A percentile compares a stretch with the other conserved stretches of the same genome.
phyloP scores from a whole-genome alignment of 2,888 invertebrate genomes.

The Orchesellides sinensis region DNA sequence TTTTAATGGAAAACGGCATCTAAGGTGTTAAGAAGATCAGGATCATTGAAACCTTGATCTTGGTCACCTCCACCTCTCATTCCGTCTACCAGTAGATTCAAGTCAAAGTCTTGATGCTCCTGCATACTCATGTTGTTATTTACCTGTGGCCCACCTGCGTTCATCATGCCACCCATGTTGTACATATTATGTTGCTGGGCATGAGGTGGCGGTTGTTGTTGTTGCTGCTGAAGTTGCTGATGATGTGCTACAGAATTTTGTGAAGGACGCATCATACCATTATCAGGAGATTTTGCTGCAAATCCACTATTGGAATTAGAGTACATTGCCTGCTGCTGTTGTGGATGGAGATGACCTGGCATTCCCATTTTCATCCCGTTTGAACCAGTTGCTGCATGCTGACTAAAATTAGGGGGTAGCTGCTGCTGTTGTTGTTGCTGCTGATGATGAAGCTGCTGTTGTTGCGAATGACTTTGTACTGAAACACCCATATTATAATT shows the following conservation, averaged over 20 bases:
- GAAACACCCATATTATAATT: conserved; percentile 56
- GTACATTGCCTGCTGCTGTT: conserved; percentile 58
- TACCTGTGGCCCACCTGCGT: conserved; percentile 38
- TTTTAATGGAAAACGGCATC: conserved; percentile 46
- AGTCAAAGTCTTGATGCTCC: conserved; percentile 62
- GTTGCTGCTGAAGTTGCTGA: conserved; percentile 47
- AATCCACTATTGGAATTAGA: conserved; percentile 47
- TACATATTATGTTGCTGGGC: conserved; percentile 47
- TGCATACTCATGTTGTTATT: conserved; percentile 44
- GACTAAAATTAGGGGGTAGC: conserved; percentile 54
- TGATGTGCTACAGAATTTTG: conserved; percentile 62
- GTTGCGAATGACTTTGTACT: conserved; percentile 57
- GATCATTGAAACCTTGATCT: conserved; percentile 47
- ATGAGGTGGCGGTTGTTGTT: conserved; percentile 19
- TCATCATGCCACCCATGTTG: conserved; percentile 52
- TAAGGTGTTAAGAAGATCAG: conserved; percentile 49
- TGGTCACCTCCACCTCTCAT: conserved; percentile 51
- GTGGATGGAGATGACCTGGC: conserved; percentile 46
- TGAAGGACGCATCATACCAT: conserved; percentile 49
- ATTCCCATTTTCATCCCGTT: conserved; percentile 56
- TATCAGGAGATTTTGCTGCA: conserved; percentile 52
- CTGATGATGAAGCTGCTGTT: conserved; percentile 60
- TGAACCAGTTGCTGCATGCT: conserved; percentile 26
- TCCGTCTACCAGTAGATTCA: conserved; percentile 56
- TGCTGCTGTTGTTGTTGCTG: conserved; percentile 51